Percentiles rank a stretch among this genome's conserved stretches.
These are phyloP conservation scores for Montipora efflorescens DNA, from an alignment of 64 coral and sea anemone species.

Conservation along the genomic window DNA sequence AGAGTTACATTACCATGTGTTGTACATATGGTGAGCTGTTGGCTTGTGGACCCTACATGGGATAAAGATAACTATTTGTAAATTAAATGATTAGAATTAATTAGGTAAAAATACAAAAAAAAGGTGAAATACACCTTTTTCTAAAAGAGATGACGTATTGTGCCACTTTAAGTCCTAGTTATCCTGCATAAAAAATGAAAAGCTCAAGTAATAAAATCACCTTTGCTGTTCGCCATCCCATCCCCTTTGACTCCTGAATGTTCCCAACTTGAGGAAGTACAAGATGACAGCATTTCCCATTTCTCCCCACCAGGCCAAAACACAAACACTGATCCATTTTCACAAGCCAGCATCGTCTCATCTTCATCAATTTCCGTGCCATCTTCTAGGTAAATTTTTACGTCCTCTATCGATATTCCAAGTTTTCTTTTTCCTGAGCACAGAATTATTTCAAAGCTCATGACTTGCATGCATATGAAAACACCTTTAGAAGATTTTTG, in stretches of 20 bases:
- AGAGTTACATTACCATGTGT: too few species aligned
- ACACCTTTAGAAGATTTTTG: neutral
- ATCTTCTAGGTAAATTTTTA: slow-evolving; percentile 1
- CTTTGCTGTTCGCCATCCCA: too few species aligned
- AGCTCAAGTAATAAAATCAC: too few species aligned
- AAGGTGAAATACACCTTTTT: too few species aligned
- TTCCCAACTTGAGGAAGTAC: neutral
- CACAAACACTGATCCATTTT: slow-evolving; percentile 3
- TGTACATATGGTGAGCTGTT: too few species aligned
- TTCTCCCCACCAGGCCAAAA: neutral
- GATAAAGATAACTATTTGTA: too few species aligned
- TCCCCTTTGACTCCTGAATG: neutral
- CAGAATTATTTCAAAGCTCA: neutral
- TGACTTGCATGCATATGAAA: neutral
- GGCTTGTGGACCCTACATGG: too few species aligned
- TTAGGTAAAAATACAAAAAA: too few species aligned
- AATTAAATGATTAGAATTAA: too few species aligned
- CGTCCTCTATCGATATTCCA: neutral
- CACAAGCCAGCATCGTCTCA: slow-evolving; percentile 6
- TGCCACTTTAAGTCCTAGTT: too few species aligned
- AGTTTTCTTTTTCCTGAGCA: neutral
- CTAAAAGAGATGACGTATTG: too few species aligned
- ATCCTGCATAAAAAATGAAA: slow-evolving; percentile 5
- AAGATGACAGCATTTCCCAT: neutral
- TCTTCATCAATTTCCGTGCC: slow-evolving; percentile 18